phyloP scores from a whole-genome alignment of 2,797 vertebrate genomes.

The Syncerus caffer region DNA sequence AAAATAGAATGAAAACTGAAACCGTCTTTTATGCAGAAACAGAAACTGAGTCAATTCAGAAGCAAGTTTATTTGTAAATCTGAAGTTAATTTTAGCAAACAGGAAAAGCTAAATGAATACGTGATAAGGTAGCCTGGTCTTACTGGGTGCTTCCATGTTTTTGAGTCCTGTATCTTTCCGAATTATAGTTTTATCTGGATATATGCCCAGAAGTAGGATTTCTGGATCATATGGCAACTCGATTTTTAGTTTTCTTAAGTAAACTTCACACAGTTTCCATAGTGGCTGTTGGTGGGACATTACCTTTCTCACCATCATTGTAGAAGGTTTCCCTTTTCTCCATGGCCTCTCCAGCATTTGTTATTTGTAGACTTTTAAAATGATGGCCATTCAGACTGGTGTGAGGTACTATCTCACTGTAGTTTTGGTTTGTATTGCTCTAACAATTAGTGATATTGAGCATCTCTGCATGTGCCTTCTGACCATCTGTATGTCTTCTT shows the following conservation, averaged over 20 bases:
- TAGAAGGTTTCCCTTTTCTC: not conserved
- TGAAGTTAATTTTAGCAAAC: conserved; percentile 21
- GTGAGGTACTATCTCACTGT: not conserved
- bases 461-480: not conserved
- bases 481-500: not conserved
- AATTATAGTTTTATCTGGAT: not conserved
- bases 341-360: not conserved
- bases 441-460: not conserved
- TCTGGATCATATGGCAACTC: not conserved
- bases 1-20: not conserved
- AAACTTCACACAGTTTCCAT: not conserved
- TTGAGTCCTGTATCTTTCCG: not conserved
- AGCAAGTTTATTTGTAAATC: conserved; percentile 3
- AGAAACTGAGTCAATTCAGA: not conserved
- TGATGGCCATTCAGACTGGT: not conserved
- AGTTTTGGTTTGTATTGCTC: not conserved
- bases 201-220: not conserved
- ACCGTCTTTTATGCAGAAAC: not conserved
- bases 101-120: conserved; percentile 19
- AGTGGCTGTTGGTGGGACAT: not conserved
- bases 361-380: not conserved
- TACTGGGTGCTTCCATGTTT: not conserved
- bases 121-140: not conserved
- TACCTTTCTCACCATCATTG: not conserved
- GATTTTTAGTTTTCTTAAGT: not conserved